These are phyloP conservation scores for zebrafish (Danio rerio) DNA, from an alignment of 2,113 vertebrate species.

Conservation along the genomic window DNA sequence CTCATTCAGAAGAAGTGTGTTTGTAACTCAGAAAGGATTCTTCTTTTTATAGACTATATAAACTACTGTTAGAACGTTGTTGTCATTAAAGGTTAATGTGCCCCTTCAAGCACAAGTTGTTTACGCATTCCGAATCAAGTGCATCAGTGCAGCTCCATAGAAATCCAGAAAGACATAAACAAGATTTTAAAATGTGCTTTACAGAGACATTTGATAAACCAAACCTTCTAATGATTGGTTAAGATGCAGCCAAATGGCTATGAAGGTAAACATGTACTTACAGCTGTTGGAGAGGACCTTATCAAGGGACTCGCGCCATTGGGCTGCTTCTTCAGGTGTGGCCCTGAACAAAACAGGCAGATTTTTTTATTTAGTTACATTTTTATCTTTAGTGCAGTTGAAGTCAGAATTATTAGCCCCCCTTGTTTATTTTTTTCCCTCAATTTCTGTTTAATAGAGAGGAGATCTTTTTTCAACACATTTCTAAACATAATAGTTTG, in stretches of 20 bases:
- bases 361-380: neutral
- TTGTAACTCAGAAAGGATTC: neutral
- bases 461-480: too few relatives aligned
- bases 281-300: conserved; percentile 87
- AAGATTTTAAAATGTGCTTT: neutral
- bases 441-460: too few relatives aligned
- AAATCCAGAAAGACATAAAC: conserved; percentile 40
- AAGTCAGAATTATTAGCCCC: too few relatives aligned
- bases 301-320: conserved; percentile 92
- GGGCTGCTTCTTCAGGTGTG: conserved; percentile 80
- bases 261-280: conserved; percentile 72
- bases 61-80: conserved; percentile 7
- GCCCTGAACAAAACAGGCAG: conserved; percentile 75
- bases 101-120: conserved; percentile 22
- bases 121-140: conserved; percentile 38
- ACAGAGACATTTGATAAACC: neutral
- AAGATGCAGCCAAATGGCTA: neutral
- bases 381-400: neutral
- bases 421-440: too few relatives aligned
- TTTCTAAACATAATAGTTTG: too few relatives aligned
- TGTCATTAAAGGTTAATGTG: conserved; percentile 25
- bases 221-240: neutral
- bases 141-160: conserved; percentile 31
- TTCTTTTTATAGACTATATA: neutral
- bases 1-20: neutral